Conservation (phyloP, 2,888 invertebrate species). For the Ormyrus pomaceus region DNA sequence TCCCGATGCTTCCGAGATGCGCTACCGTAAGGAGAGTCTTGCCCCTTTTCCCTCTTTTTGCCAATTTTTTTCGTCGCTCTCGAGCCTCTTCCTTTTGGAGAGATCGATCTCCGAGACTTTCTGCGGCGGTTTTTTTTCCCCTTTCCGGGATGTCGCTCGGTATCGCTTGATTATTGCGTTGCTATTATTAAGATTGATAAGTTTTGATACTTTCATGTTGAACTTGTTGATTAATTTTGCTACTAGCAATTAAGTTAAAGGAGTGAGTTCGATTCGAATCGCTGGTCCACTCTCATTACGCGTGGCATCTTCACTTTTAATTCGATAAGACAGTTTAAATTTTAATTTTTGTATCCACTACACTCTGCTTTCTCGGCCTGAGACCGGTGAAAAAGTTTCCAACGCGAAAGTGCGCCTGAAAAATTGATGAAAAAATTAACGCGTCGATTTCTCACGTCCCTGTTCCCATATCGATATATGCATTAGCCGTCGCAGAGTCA, state of each 20-base stretch:
- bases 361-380: background rate
- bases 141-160: constrained; percentile 6
- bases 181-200: constrained; percentile 52
- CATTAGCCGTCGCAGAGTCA: background rate
- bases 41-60: background rate
- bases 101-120: background rate
- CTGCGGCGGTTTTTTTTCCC: constrained; percentile 38
- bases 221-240: constrained; percentile 30
- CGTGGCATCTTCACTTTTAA: no score
- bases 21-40: constrained; percentile 69
- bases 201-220: constrained; percentile 51
- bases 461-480: no score
- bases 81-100: constrained; percentile 27
- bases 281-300: background rate
- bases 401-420: background rate
- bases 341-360: no score
- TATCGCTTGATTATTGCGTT: constrained; percentile 42
- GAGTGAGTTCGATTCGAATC: background rate
- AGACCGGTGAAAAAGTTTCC: background rate
- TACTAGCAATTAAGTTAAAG: constrained; percentile 1
- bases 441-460: constrained; percentile 13
- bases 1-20: constrained; percentile 72
- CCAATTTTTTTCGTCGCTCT: constrained; percentile 53
- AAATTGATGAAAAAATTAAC: constrained; percentile 12
- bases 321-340: no score